phyloP scores from a whole-genome alignment of 1,140 invertebrate genomes.

The Microplitis demolitor region DNA sequence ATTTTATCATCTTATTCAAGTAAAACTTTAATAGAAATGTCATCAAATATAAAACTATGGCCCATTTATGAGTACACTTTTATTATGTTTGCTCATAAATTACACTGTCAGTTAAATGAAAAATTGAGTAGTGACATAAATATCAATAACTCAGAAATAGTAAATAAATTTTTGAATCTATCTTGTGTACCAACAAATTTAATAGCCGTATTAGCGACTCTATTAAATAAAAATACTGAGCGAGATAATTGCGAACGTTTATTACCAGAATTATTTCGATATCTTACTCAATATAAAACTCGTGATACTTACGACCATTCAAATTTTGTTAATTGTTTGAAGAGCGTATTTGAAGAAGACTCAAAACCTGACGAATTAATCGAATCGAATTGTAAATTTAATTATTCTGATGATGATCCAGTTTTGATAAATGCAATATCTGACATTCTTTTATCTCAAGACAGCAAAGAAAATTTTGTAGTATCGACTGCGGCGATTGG shows the following conservation, averaged over 20 bases:
- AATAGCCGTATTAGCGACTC: constrained; percentile 39
- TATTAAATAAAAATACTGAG: constrained; percentile 22
- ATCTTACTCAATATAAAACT: constrained; percentile 32
- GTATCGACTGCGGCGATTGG: constrained; percentile 47
- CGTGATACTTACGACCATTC: constrained; percentile 35
- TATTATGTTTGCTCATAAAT: constrained; percentile 34
- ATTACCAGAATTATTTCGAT: constrained; percentile 35
- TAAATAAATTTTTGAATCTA: constrained; percentile 32
- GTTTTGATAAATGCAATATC: constrained; percentile 45
- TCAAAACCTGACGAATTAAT: constrained; percentile 31
- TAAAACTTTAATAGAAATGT: constrained; percentile 10
- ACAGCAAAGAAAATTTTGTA: constrained; percentile 23
- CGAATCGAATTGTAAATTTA: constrained; percentile 19
- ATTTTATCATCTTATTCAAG: constrained; percentile 13
- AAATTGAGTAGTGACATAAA: neutral
- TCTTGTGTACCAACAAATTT: constrained; percentile 47
- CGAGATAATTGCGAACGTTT: constrained; percentile 25
- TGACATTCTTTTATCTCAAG: constrained; percentile 39
- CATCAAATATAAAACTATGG: constrained; percentile 47
- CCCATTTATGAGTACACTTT: constrained; percentile 58
- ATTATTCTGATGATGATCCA: constrained; percentile 36
- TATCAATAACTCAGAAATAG: neutral
- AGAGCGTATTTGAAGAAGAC: neutral
- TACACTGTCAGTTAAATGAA: constrained; percentile 38
- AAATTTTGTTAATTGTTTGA: neutral